phyloP scores from a whole-genome alignment of 2,113 vertebrate genomes.

The Zootoca vivipara region DNA sequence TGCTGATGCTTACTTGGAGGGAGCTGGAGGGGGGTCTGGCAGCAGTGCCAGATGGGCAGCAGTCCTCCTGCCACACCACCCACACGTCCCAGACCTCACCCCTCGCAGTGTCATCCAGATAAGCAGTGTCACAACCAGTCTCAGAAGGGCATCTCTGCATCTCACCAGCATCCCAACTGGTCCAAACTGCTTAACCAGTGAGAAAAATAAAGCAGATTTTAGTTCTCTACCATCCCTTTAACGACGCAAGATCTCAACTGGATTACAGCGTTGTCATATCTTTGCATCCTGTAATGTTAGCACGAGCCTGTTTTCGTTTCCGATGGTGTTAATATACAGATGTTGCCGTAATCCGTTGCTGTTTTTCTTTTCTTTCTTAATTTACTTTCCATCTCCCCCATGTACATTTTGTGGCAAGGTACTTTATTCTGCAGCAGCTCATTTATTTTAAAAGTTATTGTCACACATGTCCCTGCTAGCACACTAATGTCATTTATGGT shows the following conservation, averaged over 20 bases:
- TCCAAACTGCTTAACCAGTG: neutral
- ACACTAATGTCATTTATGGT: slow-evolving; percentile 72
- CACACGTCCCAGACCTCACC: too few species aligned
- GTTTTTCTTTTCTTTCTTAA: slow-evolving; percentile 58
- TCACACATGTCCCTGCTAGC: slow-evolving; percentile 66
- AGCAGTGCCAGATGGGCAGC: too few species aligned
- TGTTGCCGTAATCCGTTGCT: slow-evolving; percentile 77
- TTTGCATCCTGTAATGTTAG: slow-evolving; percentile 47
- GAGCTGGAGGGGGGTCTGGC: too few species aligned
- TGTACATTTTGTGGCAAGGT: slow-evolving; percentile 75
- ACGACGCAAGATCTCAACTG: slow-evolving; percentile 68
- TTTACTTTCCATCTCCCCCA: slow-evolving; percentile 78
- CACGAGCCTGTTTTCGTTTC: slow-evolving; percentile 58
- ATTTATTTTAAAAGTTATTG: slow-evolving; percentile 81
- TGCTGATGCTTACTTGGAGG: too few species aligned
- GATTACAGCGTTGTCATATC: slow-evolving; percentile 79
- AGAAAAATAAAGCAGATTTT: slow-evolving; percentile 28
- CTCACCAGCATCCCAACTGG: too few species aligned
- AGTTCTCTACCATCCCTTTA: slow-evolving; percentile 69
- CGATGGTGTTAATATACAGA: slow-evolving; percentile 79
- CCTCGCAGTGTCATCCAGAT: too few species aligned
- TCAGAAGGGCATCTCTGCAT: too few species aligned
- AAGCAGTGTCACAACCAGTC: too few species aligned
- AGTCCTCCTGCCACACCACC: too few species aligned
- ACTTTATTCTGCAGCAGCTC: slow-evolving; percentile 78